Percentiles rank a stretch among this genome's conserved stretches.
phyloP scores from a whole-genome alignment of 2,888 invertebrate species.

The Cryptocephalus primarius region DNA sequence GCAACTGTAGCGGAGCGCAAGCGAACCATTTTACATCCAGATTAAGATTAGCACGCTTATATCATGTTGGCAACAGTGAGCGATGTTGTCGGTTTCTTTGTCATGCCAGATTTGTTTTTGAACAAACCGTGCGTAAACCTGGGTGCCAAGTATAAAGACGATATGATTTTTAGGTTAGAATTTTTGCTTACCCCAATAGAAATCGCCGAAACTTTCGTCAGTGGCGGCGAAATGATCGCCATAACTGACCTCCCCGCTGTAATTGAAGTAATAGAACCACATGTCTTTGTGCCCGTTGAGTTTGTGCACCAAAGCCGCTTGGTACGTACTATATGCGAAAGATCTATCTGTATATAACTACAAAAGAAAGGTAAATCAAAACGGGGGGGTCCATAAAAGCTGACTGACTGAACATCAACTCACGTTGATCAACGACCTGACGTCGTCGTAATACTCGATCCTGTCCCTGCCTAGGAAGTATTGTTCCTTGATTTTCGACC shows the following conservation, averaged over 20 bases:
- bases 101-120: no score
- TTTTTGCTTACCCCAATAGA: slow-evolving; percentile 18
- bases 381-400: no score
- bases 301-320: slow-evolving; percentile 27
- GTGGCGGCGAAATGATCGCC: slow-evolving; percentile 34
- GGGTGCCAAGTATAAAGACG: no score
- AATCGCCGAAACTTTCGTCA: slow-evolving; percentile 15
- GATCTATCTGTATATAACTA: slow-evolving; percentile 41
- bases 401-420: slow-evolving; percentile 4
- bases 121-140: no score
- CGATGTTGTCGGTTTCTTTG: no score
- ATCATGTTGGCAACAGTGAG: no score
- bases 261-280: slow-evolving; percentile 40
- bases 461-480: slow-evolving; percentile 14
- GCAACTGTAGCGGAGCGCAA: not conserved
- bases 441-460: slow-evolving; percentile 13
- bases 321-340: slow-evolving; percentile 38
- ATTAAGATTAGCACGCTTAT: not conserved
- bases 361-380: slow-evolving; percentile 3
- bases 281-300: slow-evolving; percentile 29
- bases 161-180: no score
- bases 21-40: not conserved
- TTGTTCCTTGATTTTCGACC: slow-evolving; percentile 17
- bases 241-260: slow-evolving; percentile 36
- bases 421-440: slow-evolving; percentile 22